Base-by-base conservation (phyloP, 1,140 invertebrate species). In the Ectropis grisescens region DNA sequence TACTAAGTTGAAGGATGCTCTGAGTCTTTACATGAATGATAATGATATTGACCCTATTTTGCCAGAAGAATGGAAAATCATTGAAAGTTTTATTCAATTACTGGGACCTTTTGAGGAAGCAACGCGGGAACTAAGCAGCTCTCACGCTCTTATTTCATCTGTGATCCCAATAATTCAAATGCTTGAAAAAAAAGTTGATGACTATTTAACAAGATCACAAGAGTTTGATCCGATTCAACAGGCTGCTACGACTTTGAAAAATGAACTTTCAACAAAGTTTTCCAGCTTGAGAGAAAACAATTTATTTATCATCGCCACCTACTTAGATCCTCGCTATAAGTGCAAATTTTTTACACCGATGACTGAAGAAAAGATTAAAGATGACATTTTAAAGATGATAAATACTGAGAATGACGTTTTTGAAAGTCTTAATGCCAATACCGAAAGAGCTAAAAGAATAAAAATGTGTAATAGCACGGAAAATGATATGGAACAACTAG, bases 291-390 rank as follows among this genome's bases (percentile, higher is more conserved):
- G 19, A 25, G 24, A 48, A 14, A 44, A 57, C 24, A 29, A 43
- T 13, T 41, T 42, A 37, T 60, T 37, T 38, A 10, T 39, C 11
- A 54, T 57, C 10, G 43, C 56, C 1, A 58, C 50, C 8, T 52
- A 47, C 28, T 34, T 58, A 42, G 50, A 60, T 43, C 54, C 57
- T 33, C 47, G 56, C 2, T 59, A 55, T 39, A 55, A 58, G 22
- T 23, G 38, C 13, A 52, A 50, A 46, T 52, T 58, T 32, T 60
- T 60, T 14, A 58, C 19, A 29, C 25, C 33, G 22, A 43, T 57
- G 2, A 45, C 35, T 36, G 39, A 43, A 26, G 47, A 53, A 36
- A 49, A 56, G 25, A 41, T 61, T 44, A 47, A 50, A 44, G 34
- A 41, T 15, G 29, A 45, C 15, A 40, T 57, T 29, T 33, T 58